Conservation (phyloP, 2,888 invertebrate species). For the Pachymerium ferrugineum region DNA sequence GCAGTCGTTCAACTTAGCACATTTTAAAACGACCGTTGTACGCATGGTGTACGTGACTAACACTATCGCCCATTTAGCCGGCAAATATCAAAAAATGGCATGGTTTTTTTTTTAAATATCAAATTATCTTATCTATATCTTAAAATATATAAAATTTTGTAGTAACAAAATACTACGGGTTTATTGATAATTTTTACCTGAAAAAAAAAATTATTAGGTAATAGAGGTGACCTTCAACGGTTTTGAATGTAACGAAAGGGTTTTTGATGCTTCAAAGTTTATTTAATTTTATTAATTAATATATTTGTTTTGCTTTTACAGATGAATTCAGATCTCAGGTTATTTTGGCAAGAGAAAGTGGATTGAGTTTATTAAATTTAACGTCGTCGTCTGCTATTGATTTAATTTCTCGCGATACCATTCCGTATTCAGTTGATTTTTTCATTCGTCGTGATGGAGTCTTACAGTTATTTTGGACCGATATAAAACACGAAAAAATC, state of each 20-base stretch:
- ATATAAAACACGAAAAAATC: neutral
- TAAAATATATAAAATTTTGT: too few species aligned
- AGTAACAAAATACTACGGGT: too few species aligned
- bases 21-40: neutral
- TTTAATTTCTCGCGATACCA: neutral
- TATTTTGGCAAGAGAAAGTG: neutral
- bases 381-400: neutral
- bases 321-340: neutral
- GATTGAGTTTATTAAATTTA: neutral
- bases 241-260: neutral
- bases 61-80: too few species aligned
- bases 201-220: neutral
- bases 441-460: neutral
- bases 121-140: too few species aligned
- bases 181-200: neutral
- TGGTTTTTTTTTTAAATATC: too few species aligned
- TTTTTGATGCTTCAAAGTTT: neutral
- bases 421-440: neutral
- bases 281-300: neutral
- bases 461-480: neutral
- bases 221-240: neutral
- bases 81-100: too few species aligned
- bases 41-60: neutral
- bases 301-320: neutral
- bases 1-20: neutral